Percentiles rank a stretch among this genome's conserved stretches.
Evolutionary conservation across 2,113 vertebrate species (phyloP).

Genomic region (Elgaria multicarinata): DNA sequence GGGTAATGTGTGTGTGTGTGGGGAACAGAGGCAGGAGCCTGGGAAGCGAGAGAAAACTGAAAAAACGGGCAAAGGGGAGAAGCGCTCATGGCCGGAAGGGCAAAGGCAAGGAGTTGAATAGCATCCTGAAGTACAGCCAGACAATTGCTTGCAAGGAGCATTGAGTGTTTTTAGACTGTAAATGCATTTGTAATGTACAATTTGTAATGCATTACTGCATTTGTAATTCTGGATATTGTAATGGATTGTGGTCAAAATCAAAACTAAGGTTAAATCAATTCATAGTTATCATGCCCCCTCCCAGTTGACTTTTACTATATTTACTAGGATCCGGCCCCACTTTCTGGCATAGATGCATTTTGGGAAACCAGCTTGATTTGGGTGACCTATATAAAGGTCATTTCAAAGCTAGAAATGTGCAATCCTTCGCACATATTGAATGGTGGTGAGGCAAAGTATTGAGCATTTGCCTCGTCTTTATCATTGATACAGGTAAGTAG

Average conservation of each 20-base stretch:
- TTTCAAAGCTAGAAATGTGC: background rate
- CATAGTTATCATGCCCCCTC: background rate
- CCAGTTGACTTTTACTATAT: background rate
- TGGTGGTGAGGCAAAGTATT: background rate
- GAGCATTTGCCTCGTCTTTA: constrained; percentile 46
- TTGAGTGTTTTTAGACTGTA: background rate
- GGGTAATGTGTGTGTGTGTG: background rate
- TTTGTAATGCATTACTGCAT: too few species aligned
- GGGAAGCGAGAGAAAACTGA: background rate
- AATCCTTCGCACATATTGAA: background rate
- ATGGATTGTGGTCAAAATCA: background rate
- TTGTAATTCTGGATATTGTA: background rate
- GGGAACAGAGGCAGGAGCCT: background rate
- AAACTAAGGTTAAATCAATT: background rate
- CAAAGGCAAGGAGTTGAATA: background rate
- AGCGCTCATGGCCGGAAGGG: background rate
- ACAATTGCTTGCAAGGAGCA: background rate
- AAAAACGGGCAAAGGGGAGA: background rate
- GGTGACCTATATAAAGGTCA: background rate
- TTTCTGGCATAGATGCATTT: background rate
- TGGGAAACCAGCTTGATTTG: background rate
- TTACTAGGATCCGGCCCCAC: background rate
- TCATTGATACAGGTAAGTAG: constrained; percentile 55
- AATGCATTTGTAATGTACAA: background rate
- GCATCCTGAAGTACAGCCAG: background rate